These are phyloP conservation scores for Wiebesia pumilae DNA, from an alignment of 1,140 invertebrate species.

Conservation along the genomic window DNA sequence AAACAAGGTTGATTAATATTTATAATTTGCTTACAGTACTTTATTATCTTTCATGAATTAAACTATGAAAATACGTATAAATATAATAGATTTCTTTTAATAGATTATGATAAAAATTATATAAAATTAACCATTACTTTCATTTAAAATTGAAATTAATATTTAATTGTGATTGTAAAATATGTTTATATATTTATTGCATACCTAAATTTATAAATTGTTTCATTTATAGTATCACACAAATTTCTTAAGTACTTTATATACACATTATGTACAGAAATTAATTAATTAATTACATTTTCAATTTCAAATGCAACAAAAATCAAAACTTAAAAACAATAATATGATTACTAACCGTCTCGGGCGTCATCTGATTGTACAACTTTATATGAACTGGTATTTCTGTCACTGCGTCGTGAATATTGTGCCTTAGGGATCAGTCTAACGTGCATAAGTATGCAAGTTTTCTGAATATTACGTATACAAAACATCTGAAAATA, in stretches of 20 bases:
- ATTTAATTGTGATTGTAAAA: too few species aligned
- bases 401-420: constrained; percentile 68
- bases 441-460: constrained; percentile 56
- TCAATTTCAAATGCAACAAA: neutral
- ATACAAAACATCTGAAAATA: constrained; percentile 69
- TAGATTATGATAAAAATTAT: too few species aligned
- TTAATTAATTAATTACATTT: neutral
- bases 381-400: constrained; percentile 64
- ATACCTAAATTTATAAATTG: too few species aligned
- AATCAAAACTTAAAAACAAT: neutral
- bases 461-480: constrained; percentile 64
- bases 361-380: constrained; percentile 64
- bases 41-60: neutral
- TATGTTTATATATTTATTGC: too few species aligned
- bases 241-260: too few species aligned
- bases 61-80: neutral
- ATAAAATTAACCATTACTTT: too few species aligned
- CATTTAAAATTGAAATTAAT: too few species aligned
- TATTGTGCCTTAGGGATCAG: constrained; percentile 61
- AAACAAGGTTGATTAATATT: constrained; percentile 20
- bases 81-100: too few species aligned
- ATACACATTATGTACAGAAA: too few species aligned
- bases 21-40: constrained; percentile 4
- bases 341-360: constrained; percentile 61
- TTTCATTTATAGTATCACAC: too few species aligned